Base-by-base conservation (phyloP, 2,888 invertebrate species). In the Galerucella calmariensis region DNA sequence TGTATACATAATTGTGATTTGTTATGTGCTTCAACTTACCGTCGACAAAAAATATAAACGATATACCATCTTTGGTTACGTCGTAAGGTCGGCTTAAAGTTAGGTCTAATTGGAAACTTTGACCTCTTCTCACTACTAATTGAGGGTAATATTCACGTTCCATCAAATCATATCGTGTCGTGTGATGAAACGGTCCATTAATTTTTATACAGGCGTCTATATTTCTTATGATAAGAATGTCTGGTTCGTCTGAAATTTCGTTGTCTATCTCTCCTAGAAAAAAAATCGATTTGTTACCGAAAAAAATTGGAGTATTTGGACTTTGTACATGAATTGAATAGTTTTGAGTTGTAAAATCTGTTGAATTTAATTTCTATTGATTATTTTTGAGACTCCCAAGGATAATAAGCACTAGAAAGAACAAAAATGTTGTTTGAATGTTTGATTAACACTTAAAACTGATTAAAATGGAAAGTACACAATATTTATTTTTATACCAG, bases 101-200 rank as follows among this genome's bases (percentile, higher is more conserved):
- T 71, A 97, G 88, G 81, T 92, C 91, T 62, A 95, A 85, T 83
- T 90, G 90, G 87, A 97, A 97, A 35, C 93, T 89, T 86, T 96
- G 95, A 9, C 97, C 97, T 78, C 97, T 90, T 76, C 97, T 90
- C 9, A 97, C 90, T 0, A 97, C 94, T 65, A 96, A 89, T 78
- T 92, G 90, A 63, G 91, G 91, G 58, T 86, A 85, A 67, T 84
- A 79, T 72, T 83, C 78, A 72, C 91, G 89, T 75, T 89, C 90
- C 92, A 94, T 94, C 81, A 94, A 86, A 82, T 94, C 93, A 86
- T 93, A 97, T 84, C 93, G 92, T 82, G 90, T 91, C 0, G 97
- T 97, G 84, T 92, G 92, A 85, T 97, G 97, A 75, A 90, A 90
- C 58, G 89, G 89, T 10, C 95, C 94, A 86, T 97, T 97, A 58